Conservation (phyloP, 2,113 vertebrate genomes). For the Sander vitreus region DNA sequence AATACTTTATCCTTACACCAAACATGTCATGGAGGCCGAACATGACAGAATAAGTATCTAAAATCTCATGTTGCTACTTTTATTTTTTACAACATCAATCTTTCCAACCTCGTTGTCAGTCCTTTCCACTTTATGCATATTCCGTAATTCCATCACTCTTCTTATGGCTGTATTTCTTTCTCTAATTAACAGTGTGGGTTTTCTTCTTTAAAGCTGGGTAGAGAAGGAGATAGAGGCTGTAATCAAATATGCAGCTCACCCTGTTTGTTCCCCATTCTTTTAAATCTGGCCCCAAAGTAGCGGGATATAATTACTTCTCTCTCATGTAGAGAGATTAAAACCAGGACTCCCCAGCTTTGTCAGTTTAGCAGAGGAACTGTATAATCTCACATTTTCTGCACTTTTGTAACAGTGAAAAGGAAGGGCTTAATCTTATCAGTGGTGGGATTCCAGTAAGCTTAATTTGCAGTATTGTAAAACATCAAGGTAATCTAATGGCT, state of each 20-base stretch:
- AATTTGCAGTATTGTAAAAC: conserved; percentile 73
- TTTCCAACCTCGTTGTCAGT: background rate
- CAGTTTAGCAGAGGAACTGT: conserved; percentile 42
- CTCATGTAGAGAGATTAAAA: conserved; percentile 42
- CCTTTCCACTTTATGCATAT: conserved; percentile 1
- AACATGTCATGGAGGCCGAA: background rate
- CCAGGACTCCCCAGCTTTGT: conserved; percentile 35
- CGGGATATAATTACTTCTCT: conserved; percentile 59
- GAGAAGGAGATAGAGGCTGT: conserved; percentile 5
- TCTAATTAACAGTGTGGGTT: conserved; percentile 13
- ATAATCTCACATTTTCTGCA: conserved; percentile 32
- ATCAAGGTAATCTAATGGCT: conserved; percentile 72
- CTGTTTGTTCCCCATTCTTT: conserved; percentile 51
- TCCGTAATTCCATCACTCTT: background rate
- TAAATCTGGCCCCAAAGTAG: conserved; percentile 43
- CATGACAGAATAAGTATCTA: conserved; percentile 1
- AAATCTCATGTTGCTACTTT: background rate
- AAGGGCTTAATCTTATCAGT: conserved; percentile 67
- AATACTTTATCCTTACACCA: conserved; percentile 1
- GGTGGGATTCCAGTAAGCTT: conserved; percentile 67
- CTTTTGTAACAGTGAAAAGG: conserved; percentile 45
- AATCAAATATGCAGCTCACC: conserved; percentile 48
- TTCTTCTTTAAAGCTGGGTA: background rate
- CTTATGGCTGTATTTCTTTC: conserved; percentile 10
- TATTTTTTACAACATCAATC: background rate